A percentile compares a stretch with the other conserved stretches of the same genome.
Evolutionary conservation across 1,140 invertebrate genomes (phyloP).

Genomic region (Microplitis mediator): DNA sequence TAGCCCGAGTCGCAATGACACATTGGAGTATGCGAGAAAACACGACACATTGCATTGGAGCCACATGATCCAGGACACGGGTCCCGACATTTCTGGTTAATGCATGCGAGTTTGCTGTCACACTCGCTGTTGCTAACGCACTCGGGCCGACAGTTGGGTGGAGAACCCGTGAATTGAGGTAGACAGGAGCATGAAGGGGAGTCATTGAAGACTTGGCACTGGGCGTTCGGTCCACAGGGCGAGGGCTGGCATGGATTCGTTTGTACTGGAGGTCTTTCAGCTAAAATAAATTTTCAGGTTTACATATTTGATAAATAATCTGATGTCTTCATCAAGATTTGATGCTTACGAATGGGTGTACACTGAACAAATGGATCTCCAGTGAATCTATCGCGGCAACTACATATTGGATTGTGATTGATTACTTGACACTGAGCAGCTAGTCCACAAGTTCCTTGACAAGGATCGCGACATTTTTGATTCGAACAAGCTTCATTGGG

Average conservation of each 20-base stretch:
- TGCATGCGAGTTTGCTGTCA: conserved; percentile 69
- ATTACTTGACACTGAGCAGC: conserved; percentile 67
- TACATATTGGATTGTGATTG: conserved; percentile 70
- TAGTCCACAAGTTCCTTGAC: conserved; percentile 73
- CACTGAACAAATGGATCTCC: conserved; percentile 67
- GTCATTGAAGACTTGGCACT: conserved; percentile 69
- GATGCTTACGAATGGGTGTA: conserved; percentile 44
- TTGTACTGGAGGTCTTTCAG: conserved; percentile 35
- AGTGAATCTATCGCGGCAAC: conserved; percentile 63
- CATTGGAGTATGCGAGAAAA: conserved; percentile 73
- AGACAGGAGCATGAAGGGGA: conserved; percentile 73
- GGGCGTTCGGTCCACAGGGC: conserved; percentile 74
- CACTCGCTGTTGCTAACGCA: conserved; percentile 77
- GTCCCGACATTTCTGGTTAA: conserved; percentile 73
- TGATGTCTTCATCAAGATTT: no score
- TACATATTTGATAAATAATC: no score
- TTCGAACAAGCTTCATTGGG: conserved; percentile 71
- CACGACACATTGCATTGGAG: conserved; percentile 71
- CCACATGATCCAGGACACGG: conserved; percentile 77
- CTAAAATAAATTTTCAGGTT: neutral
- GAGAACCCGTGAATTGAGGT: conserved; percentile 70
- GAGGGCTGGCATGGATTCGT: conserved; percentile 73
- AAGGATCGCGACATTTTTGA: conserved; percentile 75
- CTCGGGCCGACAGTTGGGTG: conserved; percentile 75
- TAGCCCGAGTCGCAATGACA: conserved; percentile 72